Base-by-base conservation (phyloP, 2,888 invertebrate genomes). In the Cantharis rufa region DNA sequence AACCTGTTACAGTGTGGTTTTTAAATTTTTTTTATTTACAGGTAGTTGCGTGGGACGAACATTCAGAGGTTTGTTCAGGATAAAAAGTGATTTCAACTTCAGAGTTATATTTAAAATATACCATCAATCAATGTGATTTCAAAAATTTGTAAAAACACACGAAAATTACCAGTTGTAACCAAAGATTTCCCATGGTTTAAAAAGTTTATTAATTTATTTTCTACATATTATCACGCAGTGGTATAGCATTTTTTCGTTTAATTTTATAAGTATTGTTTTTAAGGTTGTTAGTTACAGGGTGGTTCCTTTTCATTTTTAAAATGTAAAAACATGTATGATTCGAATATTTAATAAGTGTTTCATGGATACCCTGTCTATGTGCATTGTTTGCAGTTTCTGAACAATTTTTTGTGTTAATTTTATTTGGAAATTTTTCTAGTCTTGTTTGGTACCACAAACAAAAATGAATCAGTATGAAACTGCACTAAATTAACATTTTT, bases 11-110 rank as follows among this genome's bases (percentile, higher is more conserved):
- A 28, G 10, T 28, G 3, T 10, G 10, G 27, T 28, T 24, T 5
- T 28, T 10, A 28, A 10, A 11, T 7, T 48, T 5, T 13, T 7
- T 48, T 78, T 82, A 82, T 79, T 90, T 90, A 0, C 88, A 96
- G 96, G 94, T 95, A 64, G 91, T 93, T 62, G 95, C 95, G 62
- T 96, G 96, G 96, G 95, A 96, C 86, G 95, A 95, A 76, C 95
- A 95, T 88, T 95, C 95, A 5, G 95, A 95, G 88, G 92, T 94
- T 84, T 96, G 95, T 88, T 93, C 94, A 64, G 95, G 94, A 84
- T 95, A 90, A 90, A 84, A 66, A 63, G 63, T 16, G 24, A 16
- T n/a, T 28, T 28, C 69, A 15, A 69, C 69, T 24, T 69, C 27
- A 15, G 15, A 69, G 69, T 64, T 64, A 64, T 48, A n/a, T 48